These are phyloP conservation scores for Dromas ardeola DNA, from an alignment of 2,113 vertebrate genomes.

Conservation along the genomic window DNA sequence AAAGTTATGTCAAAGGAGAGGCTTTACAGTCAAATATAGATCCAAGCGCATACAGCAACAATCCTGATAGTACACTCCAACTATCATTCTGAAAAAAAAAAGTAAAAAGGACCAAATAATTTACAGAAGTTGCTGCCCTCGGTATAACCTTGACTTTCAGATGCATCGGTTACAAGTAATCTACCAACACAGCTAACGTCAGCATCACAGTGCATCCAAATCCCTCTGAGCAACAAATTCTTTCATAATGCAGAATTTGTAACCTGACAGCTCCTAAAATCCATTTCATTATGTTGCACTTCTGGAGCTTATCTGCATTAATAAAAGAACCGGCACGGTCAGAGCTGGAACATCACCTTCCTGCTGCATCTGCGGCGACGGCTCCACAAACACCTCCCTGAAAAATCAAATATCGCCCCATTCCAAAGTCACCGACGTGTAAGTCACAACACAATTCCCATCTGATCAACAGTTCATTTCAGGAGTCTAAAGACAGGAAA, in stretches of 20 bases:
- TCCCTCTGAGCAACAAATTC: not conserved
- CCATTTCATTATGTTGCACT: not conserved
- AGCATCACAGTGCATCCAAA: not conserved
- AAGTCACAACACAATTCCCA: not conserved
- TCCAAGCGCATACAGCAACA: not conserved
- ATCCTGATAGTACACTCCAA: not conserved
- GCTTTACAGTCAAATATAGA: not conserved
- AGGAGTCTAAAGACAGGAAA: not conserved
- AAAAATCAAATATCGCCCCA: not conserved
- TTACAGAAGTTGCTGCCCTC: not conserved
- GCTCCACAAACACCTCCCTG: not conserved
- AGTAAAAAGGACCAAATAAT: not conserved
- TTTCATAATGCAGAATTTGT: not conserved
- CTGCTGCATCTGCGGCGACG: not conserved
- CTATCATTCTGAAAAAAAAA: no score
- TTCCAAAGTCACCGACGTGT: fast-evolving
- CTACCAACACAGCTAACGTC: not conserved
- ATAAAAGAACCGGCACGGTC: not conserved
- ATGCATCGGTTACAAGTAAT: not conserved
- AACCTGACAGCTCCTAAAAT: not conserved
- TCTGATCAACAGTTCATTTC: not conserved
- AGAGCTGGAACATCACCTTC: not conserved
- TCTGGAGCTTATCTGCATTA: not conserved
- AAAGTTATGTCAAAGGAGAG: not conserved
- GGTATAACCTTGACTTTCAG: not conserved